These are phyloP conservation scores for Tolypeutes matacus DNA, from an alignment of 2,797 vertebrate genomes.

Conservation along the genomic window DNA sequence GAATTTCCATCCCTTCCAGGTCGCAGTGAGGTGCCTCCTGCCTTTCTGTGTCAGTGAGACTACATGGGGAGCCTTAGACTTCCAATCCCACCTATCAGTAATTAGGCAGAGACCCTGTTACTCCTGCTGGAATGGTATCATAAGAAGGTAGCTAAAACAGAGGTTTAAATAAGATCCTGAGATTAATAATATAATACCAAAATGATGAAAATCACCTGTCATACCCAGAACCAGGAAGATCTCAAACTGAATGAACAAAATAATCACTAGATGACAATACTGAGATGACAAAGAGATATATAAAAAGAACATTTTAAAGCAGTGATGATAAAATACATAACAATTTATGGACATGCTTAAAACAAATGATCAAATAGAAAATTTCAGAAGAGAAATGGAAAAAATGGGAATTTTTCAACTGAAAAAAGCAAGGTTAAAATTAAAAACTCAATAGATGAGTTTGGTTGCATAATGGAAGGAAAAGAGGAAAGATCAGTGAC, in stretches of 20 bases:
- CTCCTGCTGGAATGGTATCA: background rate
- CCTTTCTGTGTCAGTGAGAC: background rate
- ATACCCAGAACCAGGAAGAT: background rate
- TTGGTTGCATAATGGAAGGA: background rate
- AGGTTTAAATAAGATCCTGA: background rate
- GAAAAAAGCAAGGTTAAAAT: background rate
- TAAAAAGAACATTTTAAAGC: background rate
- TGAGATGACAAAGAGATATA: background rate
- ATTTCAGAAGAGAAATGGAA: background rate
- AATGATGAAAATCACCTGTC: background rate
- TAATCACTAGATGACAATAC: background rate
- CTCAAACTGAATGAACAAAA: background rate
- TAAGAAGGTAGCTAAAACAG: background rate
- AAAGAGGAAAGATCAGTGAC: background rate
- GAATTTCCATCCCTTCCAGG: background rate
- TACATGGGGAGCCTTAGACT: background rate
- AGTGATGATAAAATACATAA: background rate
- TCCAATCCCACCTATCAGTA: background rate
- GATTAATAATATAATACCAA: background rate
- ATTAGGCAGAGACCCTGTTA: background rate
- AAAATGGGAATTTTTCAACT: background rate
- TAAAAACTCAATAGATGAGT: background rate
- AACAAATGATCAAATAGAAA: background rate
- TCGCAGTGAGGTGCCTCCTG: background rate
- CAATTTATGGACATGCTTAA: background rate